Conservation (phyloP, 64 coral and sea anemone species). For the Porites australiensis region DNA sequence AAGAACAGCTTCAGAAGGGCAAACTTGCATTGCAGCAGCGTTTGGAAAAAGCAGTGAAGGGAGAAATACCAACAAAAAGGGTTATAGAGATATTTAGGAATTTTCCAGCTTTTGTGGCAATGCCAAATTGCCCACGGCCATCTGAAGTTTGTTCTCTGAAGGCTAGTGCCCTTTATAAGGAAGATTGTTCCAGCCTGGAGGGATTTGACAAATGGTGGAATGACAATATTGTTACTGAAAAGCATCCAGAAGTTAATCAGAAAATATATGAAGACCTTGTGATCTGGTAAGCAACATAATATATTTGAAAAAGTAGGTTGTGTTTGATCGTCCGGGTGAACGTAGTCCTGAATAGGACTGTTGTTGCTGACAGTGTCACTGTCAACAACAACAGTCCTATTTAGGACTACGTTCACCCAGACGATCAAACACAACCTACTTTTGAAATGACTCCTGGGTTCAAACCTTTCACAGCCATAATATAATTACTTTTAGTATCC, state of each 20-base stretch:
- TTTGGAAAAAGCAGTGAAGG: background rate
- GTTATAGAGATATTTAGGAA: background rate
- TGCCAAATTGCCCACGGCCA: conserved; percentile 42
- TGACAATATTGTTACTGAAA: background rate
- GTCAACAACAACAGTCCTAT: too few species aligned
- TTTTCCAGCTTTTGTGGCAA: conserved; percentile 71
- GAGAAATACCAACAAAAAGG: background rate
- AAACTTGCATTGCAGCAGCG: background rate
- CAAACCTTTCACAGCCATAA: too few species aligned
- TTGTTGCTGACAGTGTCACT: too few species aligned
- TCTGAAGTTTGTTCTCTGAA: background rate
- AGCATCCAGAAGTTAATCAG: background rate
- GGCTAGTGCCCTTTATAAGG: conserved; percentile 23
- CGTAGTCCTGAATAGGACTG: too few species aligned
- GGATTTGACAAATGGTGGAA: conserved; percentile 56
- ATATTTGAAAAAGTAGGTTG: too few species aligned
- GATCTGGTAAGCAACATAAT: background rate
- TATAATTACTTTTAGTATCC: too few species aligned
- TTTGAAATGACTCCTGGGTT: too few species aligned
- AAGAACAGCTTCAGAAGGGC: conserved; percentile 43
- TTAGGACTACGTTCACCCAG: too few species aligned
- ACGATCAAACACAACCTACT: too few species aligned
- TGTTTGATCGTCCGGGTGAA: too few species aligned
- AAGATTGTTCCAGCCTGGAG: conserved; percentile 49
- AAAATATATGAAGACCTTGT: background rate